Evolutionary conservation across 2,797 vertebrate species (phyloP).

Genomic region (Chloroceryle amazona): DNA sequence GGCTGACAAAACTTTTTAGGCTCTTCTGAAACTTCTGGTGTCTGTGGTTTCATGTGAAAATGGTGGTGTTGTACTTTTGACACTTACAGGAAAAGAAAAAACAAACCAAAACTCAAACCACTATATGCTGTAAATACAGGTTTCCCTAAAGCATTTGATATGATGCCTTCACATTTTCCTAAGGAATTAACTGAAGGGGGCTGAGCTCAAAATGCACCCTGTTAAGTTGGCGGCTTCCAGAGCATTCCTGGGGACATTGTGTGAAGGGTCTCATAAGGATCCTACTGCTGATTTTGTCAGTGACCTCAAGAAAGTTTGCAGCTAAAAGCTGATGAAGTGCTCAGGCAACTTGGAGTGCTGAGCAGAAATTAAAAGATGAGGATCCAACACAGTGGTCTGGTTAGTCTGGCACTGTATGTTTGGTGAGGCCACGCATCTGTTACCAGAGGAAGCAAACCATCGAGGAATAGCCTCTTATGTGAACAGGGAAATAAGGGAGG

Average conservation of each 20-base stretch:
- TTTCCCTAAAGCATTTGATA: neutral
- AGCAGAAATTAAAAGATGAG: neutral
- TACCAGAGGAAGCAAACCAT: neutral
- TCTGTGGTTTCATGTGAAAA: neutral
- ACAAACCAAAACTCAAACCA: neutral
- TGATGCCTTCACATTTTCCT: neutral
- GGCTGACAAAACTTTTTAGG: neutral
- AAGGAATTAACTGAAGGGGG: neutral
- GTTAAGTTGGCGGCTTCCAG: neutral
- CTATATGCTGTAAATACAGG: neutral
- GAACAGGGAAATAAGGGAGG: neutral
- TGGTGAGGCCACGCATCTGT: fast-evolving
- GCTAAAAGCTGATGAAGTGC: neutral
- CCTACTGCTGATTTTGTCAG: neutral
- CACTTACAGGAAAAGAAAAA: neutral
- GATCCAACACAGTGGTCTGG: fast-evolving
- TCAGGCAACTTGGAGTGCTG: neutral
- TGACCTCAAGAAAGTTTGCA: neutral
- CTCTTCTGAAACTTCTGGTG: neutral
- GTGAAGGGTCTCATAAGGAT: fast-evolving
- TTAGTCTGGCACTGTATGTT: neutral
- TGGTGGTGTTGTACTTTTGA: neutral
- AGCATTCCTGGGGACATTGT: fast-evolving
- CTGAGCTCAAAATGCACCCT: neutral
- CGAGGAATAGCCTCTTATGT: neutral